Evolutionary conservation across 2,113 vertebrate species (phyloP).

Genomic region (Sphyrna mokarran): DNA sequence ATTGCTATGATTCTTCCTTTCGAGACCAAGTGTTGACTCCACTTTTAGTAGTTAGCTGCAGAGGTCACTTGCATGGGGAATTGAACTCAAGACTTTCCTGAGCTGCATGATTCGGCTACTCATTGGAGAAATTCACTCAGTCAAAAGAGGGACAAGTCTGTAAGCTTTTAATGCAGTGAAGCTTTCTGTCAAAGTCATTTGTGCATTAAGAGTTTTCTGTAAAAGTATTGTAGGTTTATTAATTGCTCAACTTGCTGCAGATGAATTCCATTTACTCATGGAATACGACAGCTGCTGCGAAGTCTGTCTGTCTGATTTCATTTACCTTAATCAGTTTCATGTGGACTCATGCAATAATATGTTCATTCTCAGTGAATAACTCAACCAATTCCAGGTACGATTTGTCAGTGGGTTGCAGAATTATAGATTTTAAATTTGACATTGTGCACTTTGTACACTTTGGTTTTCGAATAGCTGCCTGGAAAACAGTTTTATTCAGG

Average conservation of each 20-base stretch:
- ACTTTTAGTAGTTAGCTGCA: not conserved
- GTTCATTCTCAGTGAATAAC: slow-evolving; percentile 35
- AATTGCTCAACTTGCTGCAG: slow-evolving; percentile 37
- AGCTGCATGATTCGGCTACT: not conserved
- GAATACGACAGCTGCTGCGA: slow-evolving; percentile 38
- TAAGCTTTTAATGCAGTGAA: slow-evolving; percentile 20
- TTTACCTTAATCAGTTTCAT: slow-evolving; percentile 38
- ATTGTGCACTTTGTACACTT: slow-evolving; percentile 51
- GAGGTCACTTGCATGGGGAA: not conserved
- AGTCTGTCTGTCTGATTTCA: slow-evolving; percentile 32
- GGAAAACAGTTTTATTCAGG: slow-evolving; percentile 52
- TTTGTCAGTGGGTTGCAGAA: slow-evolving; percentile 35
- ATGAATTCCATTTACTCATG: slow-evolving; percentile 37
- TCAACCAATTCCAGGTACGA: slow-evolving; percentile 33
- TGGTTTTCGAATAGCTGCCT: slow-evolving; percentile 47
- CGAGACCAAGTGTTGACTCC: not conserved
- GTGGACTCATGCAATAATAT: slow-evolving; percentile 36
- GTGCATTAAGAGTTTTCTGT: slow-evolving; percentile 25
- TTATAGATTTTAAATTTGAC: slow-evolving; percentile 53
- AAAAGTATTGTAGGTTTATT: slow-evolving; percentile 26
- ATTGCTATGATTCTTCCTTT: not conserved
- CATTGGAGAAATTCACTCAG: slow-evolving; percentile 18
- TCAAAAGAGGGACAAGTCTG: not conserved
- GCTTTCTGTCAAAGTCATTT: slow-evolving; percentile 31
- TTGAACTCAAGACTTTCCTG: not conserved